Conservation (phyloP, 2,888 invertebrate genomes). For the Heliconius hortense region DNA sequence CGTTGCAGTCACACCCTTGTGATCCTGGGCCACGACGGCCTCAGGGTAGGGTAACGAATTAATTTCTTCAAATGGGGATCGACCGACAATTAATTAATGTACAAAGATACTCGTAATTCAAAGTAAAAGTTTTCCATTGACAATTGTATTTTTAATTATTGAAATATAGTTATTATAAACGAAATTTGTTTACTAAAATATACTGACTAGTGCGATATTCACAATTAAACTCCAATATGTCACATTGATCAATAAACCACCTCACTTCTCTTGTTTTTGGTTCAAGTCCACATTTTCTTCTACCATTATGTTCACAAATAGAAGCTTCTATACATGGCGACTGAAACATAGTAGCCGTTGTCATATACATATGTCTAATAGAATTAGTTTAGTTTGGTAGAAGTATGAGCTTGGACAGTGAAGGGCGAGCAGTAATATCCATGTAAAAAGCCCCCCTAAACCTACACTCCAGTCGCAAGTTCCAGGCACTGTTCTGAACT, state of each 20-base stretch:
- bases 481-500: background rate
- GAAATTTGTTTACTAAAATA: background rate
- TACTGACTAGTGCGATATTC: constrained; percentile 63
- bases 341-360: constrained; percentile 46
- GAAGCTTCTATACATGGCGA: constrained; percentile 55
- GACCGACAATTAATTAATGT: too few relatives aligned
- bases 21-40: too few relatives aligned
- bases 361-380: background rate
- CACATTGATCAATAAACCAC: constrained; percentile 67
- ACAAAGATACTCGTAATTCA: too few relatives aligned
- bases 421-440: background rate
- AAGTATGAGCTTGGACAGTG: background rate
- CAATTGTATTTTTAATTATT: too few relatives aligned
- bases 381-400: background rate
- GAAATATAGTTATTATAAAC: background rate
- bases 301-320: constrained; percentile 56
- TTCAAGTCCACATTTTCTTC: constrained; percentile 56
- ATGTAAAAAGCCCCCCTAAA: background rate
- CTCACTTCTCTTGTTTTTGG: constrained; percentile 54
- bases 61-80: too few relatives aligned
- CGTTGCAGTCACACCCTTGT: too few relatives aligned
- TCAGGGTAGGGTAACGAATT: too few relatives aligned
- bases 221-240: constrained; percentile 68
- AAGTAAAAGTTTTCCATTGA: too few relatives aligned
- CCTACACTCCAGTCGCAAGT: background rate